Evolutionary conservation across 2,888 invertebrate species (phyloP), one percentile per base, ranked within the genome.

Genomic region (Erebia ligea): DNA sequence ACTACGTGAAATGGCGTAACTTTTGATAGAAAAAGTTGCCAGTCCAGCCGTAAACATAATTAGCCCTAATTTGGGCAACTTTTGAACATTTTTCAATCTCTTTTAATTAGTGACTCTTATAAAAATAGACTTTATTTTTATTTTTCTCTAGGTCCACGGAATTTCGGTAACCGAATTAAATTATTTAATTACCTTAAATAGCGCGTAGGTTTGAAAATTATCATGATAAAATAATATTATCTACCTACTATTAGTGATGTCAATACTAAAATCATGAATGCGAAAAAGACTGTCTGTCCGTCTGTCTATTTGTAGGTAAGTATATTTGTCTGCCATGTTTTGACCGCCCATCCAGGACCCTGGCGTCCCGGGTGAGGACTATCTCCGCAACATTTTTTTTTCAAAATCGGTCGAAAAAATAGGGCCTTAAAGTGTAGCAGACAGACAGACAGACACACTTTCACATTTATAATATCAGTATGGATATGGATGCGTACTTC

Each of bases 1-100:
- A 59, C 66, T 52, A 72, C 67, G 70, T 69, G 67, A 59, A 73
- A 75, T 67, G 71, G 73, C 68, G 62, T 61, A 75, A 75, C 73
- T 75, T 73, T 71, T 73, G 73, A 75, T 75, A 69, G 72, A 90
- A 92, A 91, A 92, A 91, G 91, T 91, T 92, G 78, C 70, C 77
- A 78, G 78, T 78, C 65, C 54, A 81, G 81, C 86, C 89, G 86
- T 90, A 89, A 91, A 91, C 87, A 90, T 86, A 88, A 91, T 91
- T 89, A 91, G 83, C 83, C 81, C 82, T 82, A 85, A 82, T 90
- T 89, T 82, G 83, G 75, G 77, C 75, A 87, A 85, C 82, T 88
- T 89, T 87, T 84, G 10, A 57, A 79, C 82, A 85, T 83, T 83
- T 80, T 75, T 75, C 77, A 70, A 75, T 71, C 71, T 68, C 78